Conservation (phyloP, 2,113 vertebrate genomes). For the Chiloscyllium plagiosum region DNA sequence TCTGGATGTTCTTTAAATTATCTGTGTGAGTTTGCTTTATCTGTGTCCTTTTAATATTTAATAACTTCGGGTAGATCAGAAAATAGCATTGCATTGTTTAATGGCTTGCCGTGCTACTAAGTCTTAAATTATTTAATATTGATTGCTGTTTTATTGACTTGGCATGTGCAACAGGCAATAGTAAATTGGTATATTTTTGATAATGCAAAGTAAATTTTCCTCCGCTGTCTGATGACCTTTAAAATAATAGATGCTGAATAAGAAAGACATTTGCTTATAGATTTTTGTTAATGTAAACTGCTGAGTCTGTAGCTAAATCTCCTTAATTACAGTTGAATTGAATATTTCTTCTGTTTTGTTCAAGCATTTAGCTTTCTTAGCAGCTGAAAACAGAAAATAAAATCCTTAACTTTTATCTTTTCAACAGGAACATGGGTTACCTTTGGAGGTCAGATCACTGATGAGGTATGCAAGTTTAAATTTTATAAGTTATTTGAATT, state of each 20-base stretch:
- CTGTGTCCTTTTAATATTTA: conserved; percentile 15
- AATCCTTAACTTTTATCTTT: neutral
- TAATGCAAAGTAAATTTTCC: neutral
- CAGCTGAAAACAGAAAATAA: neutral
- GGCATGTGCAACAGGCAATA: neutral
- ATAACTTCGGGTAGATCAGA: neutral
- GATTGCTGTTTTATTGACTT: conserved; percentile 13
- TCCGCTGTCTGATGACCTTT: neutral
- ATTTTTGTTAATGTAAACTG: neutral
- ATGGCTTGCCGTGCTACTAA: neutral
- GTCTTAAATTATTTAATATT: neutral
- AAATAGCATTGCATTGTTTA: neutral
- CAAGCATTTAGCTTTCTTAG: neutral
- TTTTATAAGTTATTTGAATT: neutral
- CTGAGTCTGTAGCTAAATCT: neutral
- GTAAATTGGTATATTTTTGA: neutral
- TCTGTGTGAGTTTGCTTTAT: neutral
- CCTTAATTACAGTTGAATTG: neutral
- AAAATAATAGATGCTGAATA: neutral
- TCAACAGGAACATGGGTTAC: conserved; percentile 94
- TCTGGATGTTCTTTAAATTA: neutral
- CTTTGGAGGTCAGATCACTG: conserved; percentile 93
- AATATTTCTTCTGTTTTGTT: neutral
- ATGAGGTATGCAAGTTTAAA: conserved; percentile 71
- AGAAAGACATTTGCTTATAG: neutral